phyloP scores from a whole-genome alignment of 1,140 invertebrate species.

The Linepithema humile region DNA sequence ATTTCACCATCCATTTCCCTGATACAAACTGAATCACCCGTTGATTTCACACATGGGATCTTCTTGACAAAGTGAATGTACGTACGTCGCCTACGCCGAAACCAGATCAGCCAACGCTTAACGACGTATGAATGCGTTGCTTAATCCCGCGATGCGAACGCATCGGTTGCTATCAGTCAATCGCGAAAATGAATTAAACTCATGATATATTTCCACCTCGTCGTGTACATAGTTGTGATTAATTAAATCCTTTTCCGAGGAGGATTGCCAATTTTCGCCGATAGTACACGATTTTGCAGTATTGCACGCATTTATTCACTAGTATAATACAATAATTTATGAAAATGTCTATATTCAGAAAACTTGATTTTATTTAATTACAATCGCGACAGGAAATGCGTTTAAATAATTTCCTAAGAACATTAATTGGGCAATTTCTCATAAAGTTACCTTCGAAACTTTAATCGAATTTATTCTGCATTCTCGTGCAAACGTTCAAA shows the following conservation, averaged over 20 bases:
- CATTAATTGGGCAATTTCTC: not conserved
- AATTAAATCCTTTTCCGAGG: constrained; percentile 23
- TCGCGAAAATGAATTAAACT: constrained; percentile 39
- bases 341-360: not conserved
- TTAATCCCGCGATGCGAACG: constrained; percentile 41
- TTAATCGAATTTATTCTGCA: constrained; percentile 14
- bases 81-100: constrained; percentile 14
- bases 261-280: not conserved
- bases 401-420: constrained; percentile 16
- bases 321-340: constrained; percentile 33
- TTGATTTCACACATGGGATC: constrained; percentile 55
- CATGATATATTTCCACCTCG: constrained; percentile 26
- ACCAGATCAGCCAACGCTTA: constrained; percentile 46
- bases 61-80: constrained; percentile 49
- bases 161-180: constrained; percentile 25
- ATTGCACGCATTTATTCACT: not conserved
- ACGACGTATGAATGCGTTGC: constrained; percentile 47
- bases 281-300: not conserved
- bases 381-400: not conserved
- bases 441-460: constrained; percentile 14
- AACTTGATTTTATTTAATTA: not conserved
- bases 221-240: not conserved
- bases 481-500: not conserved
- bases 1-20: constrained; percentile 38
- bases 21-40: constrained; percentile 45